Evolutionary conservation across 1,140 invertebrate species (phyloP).

Genomic region (Leptopilina boulardi): DNA sequence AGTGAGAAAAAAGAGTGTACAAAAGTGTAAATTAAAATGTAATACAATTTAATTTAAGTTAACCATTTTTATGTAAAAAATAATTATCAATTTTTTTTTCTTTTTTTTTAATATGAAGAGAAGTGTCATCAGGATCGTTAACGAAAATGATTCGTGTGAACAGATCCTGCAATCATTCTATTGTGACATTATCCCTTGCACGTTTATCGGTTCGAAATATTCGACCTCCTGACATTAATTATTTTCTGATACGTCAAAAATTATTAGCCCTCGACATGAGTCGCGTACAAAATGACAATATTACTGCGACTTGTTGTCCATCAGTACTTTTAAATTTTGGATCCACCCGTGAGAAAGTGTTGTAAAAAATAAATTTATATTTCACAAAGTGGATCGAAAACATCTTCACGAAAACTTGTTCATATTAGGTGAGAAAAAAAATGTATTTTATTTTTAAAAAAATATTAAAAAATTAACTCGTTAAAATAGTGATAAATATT

Average conservation of each 20-base stretch:
- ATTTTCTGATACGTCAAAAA: too few relatives aligned
- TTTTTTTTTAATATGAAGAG: background rate
- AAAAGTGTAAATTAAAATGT: too few relatives aligned
- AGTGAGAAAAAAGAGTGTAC: too few relatives aligned
- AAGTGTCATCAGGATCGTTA: background rate
- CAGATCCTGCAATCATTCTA: background rate
- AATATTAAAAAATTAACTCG: too few relatives aligned
- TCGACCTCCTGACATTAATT: slow-evolving; percentile 23
- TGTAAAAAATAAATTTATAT: background rate
- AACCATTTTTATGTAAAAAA: background rate
- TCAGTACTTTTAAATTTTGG: background rate
- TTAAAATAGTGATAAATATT: too few relatives aligned
- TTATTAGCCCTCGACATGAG: background rate
- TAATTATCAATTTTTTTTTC: background rate
- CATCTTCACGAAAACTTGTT: too few relatives aligned
- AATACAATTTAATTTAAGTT: too few relatives aligned
- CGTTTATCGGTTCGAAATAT: slow-evolving; percentile 24
- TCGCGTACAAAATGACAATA: background rate
- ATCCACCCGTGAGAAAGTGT: background rate
- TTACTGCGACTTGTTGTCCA: background rate
- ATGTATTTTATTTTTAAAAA: too few relatives aligned
- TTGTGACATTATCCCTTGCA: background rate
- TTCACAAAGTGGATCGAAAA: background rate
- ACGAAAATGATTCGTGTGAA: background rate
- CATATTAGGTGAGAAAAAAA: too few relatives aligned